phyloP scores from a whole-genome alignment of 2,113 vertebrate genomes.

The Channa argus region DNA sequence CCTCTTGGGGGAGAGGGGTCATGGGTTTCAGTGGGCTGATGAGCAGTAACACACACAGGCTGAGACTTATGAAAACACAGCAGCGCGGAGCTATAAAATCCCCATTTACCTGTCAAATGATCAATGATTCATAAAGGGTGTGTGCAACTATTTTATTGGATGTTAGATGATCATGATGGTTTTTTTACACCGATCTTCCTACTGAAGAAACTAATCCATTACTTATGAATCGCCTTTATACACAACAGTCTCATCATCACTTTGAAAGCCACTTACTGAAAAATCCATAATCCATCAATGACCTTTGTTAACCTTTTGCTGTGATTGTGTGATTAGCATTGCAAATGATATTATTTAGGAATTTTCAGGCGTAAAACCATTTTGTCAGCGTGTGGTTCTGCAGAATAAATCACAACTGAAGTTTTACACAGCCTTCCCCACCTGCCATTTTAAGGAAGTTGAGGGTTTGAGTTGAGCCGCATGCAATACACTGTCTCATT shows the following conservation, averaged over 20 bases:
- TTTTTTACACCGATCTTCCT: background rate
- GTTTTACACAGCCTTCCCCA: constrained; percentile 1
- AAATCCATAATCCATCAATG: constrained; percentile 44
- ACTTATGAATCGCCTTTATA: background rate
- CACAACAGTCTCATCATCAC: background rate
- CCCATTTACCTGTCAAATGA: constrained; percentile 58
- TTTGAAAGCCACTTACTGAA: constrained; percentile 8
- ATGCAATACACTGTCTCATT: background rate
- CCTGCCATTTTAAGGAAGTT: constrained; percentile 5
- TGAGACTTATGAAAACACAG: constrained; percentile 33
- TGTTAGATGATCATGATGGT: constrained; percentile 3
- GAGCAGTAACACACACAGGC: constrained; percentile 11
- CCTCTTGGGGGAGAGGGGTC: constrained; percentile 18
- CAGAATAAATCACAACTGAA: constrained; percentile 6
- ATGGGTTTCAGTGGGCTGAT: constrained; percentile 12
- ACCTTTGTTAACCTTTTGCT: constrained; percentile 19
- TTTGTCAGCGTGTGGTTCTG: background rate
- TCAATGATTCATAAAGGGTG: constrained; percentile 28
- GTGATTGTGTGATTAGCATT: background rate
- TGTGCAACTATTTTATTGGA: constrained; percentile 3
- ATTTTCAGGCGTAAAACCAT: constrained; percentile 31
- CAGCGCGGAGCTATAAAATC: constrained; percentile 34
- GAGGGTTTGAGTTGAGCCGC: background rate
- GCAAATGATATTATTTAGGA: constrained; percentile 1
- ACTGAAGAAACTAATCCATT: constrained; percentile 21